phyloP scores from a whole-genome alignment of 2,797 vertebrate species.

The Urophycis tenuis region DNA sequence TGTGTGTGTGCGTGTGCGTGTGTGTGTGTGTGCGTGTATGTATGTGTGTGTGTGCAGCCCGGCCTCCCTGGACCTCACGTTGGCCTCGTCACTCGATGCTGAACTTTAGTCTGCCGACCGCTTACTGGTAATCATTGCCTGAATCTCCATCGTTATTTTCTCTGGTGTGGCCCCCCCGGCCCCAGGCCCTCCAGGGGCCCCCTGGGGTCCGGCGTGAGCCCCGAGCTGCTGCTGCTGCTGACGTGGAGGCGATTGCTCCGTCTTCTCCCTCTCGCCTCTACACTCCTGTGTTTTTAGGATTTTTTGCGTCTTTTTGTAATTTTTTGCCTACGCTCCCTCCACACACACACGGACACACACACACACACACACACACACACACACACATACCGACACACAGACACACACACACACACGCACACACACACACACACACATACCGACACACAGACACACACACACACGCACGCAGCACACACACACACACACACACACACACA shows the following conservation, averaged over 20 bases:
- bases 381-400: neutral
- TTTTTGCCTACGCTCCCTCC: too few relatives aligned
- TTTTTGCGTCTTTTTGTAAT: neutral
- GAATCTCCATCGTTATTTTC: neutral
- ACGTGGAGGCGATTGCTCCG: neutral
- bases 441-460: neutral
- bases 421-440: neutral
- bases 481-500: neutral
- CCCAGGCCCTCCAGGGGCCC: neutral
- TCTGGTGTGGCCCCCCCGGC: neutral
- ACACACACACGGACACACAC: too few relatives aligned
- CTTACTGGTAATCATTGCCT: neutral
- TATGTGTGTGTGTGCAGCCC: neutral
- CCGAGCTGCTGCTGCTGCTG: neutral
- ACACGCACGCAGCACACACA: neutral
- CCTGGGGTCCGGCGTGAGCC: neutral
- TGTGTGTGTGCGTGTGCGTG: slow-evolving; percentile 19
- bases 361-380: neutral
- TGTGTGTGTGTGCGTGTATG: too few relatives aligned
- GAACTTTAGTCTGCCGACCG: neutral
- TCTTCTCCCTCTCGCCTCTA: neutral
- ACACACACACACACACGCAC: neutral
- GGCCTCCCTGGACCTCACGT: neutral
- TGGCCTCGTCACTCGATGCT: neutral
- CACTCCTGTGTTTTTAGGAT: neutral